Conservation (phyloP, 2,113 vertebrate genomes). For the Solea senegalensis region DNA sequence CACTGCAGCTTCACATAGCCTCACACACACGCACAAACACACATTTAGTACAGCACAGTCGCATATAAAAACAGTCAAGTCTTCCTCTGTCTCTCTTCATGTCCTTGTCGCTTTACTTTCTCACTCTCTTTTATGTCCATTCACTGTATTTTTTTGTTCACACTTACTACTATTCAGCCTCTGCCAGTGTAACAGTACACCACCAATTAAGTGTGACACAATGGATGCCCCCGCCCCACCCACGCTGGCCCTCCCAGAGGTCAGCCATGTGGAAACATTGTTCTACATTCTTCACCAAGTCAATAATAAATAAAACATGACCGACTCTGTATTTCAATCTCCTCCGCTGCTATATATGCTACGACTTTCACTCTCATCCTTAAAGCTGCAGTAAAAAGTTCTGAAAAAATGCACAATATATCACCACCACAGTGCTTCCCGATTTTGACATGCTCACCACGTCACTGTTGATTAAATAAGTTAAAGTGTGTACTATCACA, state of each 20-base stretch:
- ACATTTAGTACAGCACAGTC: conserved; percentile 2
- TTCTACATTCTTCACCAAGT: conserved; percentile 80
- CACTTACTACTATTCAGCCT: conserved; percentile 34
- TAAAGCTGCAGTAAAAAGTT: conserved; percentile 35
- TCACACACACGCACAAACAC: conserved; percentile 40
- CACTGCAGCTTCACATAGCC: conserved; percentile 32
- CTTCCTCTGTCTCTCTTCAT: conserved; percentile 34
- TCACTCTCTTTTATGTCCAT: conserved; percentile 30
- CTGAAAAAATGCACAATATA: not conserved
- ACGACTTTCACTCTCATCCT: conserved; percentile 39
- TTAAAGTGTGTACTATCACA: not conserved
- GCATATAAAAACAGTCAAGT: conserved; percentile 30
- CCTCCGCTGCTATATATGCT: conserved; percentile 6
- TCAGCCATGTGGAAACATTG: conserved; percentile 82
- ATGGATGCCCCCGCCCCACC: conserved; percentile 57
- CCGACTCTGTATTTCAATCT: conserved; percentile 46
- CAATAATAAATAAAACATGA: conserved; percentile 83
- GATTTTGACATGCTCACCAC: conserved; percentile 12
- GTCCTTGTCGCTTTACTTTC: conserved; percentile 25
- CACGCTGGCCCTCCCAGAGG: conserved; percentile 64
- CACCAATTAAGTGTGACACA: conserved; percentile 76
- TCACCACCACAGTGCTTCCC: not conserved
- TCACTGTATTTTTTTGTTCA: conserved; percentile 30
- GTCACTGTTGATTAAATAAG: conserved; percentile 17
- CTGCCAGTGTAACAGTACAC: conserved; percentile 61